phyloP scores from a whole-genome alignment of 1,140 invertebrate genomes.

The Tetranychus urticae region DNA sequence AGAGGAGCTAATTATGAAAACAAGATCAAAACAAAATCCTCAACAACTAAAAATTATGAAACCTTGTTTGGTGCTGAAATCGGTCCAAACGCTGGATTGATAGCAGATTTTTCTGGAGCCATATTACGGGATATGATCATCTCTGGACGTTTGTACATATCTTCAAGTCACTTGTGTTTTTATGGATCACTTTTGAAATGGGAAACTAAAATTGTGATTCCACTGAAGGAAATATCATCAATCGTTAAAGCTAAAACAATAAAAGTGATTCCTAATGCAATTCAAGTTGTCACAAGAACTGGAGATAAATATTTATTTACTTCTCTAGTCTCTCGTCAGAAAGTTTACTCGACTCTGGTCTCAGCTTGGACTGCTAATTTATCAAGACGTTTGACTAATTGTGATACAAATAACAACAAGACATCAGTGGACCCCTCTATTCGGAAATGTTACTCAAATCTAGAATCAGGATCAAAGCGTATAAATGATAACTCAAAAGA shows the following conservation, averaged over 20 bases:
- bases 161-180: constrained; percentile 76
- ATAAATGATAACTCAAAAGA: too few species aligned
- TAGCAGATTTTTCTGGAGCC: constrained; percentile 71
- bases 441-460: too few species aligned
- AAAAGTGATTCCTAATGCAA: constrained; percentile 7
- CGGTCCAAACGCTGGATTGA: not conserved
- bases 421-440: not conserved
- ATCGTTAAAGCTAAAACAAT: constrained; percentile 5
- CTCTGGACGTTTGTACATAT: constrained; percentile 74
- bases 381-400: too few species aligned
- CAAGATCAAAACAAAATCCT: too few species aligned
- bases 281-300: constrained; percentile 1
- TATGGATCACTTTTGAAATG: constrained; percentile 84
- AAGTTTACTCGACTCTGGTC: not conserved
- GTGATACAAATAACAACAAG: not conserved
- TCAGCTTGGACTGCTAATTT: too few species aligned
- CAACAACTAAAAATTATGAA: too few species aligned
- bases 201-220: constrained; percentile 46
- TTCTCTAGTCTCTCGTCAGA: constrained; percentile 3
- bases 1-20: too few species aligned
- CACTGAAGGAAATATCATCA: not conserved
- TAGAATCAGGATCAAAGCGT: too few species aligned
- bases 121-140: constrained; percentile 70
- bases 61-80: too few species aligned
- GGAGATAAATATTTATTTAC: constrained; percentile 7